Evolutionary conservation across 2,888 invertebrate species (phyloP).

Genomic region (Caenorhabditis afra): DNA sequence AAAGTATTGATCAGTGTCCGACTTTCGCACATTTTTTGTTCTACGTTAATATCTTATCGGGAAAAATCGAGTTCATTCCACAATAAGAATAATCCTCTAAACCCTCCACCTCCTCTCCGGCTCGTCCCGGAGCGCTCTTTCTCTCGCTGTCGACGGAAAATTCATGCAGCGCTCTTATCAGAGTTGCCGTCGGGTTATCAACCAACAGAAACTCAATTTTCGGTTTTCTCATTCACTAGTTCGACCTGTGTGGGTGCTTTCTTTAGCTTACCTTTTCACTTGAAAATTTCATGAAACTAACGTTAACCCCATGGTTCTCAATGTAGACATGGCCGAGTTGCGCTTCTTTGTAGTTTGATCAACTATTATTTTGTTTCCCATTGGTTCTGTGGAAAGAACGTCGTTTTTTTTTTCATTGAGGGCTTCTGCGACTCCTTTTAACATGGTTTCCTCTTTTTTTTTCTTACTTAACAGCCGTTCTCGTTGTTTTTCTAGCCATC

Average conservation of each 20-base stretch:
- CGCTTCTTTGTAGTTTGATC: no score
- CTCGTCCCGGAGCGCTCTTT: not conserved
- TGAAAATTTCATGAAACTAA: no score
- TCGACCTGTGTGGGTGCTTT: not conserved
- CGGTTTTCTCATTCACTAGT: not conserved
- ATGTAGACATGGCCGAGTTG: no score
- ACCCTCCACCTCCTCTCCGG: slow-evolving; percentile 13
- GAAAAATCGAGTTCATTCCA: not conserved
- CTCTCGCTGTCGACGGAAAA: slow-evolving; percentile 2
- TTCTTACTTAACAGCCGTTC: not conserved
- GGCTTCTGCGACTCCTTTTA: not conserved
- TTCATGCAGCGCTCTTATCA: no score
- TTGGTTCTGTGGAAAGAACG: no score
- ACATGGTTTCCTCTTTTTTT: not conserved
- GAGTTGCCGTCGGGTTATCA: no score
- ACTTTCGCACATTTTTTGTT: slow-evolving; percentile 15
- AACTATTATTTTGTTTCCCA: no score
- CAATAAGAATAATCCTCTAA: slow-evolving; percentile 25
- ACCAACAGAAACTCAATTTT: not conserved
- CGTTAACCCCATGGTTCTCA: no score
- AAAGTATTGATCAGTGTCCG: slow-evolving; percentile 41
- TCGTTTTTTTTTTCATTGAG: not conserved
- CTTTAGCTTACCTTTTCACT: no score
- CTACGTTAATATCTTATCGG: not conserved
- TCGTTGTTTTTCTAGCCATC: not conserved